These are phyloP conservation scores for Porites lobata DNA, from an alignment of 92 coral and sea anemone genomes.

Conservation along the genomic window DNA sequence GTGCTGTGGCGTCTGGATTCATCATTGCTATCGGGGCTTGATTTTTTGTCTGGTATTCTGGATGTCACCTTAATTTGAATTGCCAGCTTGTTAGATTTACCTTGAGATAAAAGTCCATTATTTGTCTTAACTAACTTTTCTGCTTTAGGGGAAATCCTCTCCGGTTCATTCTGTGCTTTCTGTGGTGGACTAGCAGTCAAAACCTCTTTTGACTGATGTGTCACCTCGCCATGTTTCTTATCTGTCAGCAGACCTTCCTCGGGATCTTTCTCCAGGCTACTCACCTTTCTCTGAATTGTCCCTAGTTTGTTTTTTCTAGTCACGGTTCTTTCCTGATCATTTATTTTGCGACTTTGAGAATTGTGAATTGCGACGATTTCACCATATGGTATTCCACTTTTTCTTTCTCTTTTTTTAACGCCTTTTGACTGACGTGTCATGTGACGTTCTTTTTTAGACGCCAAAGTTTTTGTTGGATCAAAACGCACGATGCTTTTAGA, in stretches of 20 bases:
- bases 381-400: too few relatives aligned
- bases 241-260: too few relatives aligned
- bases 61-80: neutral
- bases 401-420: too few relatives aligned
- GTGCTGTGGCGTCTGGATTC: neutral
- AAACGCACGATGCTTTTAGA: neutral
- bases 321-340: too few relatives aligned
- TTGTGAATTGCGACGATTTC: too few relatives aligned
- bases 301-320: too few relatives aligned
- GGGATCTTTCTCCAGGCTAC: too few relatives aligned
- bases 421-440: too few relatives aligned
- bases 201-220: neutral
- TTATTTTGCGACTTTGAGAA: too few relatives aligned
- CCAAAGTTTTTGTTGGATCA: too few relatives aligned
- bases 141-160: neutral
- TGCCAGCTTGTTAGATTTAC: neutral
- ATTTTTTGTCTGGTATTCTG: neutral
- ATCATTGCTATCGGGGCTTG: neutral
- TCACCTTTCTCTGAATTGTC: too few relatives aligned
- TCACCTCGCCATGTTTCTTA: neutral
- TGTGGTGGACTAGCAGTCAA: neutral
- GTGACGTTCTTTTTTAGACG: too few relatives aligned
- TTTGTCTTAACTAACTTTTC: neutral
- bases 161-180: neutral
- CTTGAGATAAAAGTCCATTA: neutral